These are phyloP conservation scores for Strigamia crassipes DNA, from an alignment of 2,888 invertebrate genomes.

Conservation along the genomic window DNA sequence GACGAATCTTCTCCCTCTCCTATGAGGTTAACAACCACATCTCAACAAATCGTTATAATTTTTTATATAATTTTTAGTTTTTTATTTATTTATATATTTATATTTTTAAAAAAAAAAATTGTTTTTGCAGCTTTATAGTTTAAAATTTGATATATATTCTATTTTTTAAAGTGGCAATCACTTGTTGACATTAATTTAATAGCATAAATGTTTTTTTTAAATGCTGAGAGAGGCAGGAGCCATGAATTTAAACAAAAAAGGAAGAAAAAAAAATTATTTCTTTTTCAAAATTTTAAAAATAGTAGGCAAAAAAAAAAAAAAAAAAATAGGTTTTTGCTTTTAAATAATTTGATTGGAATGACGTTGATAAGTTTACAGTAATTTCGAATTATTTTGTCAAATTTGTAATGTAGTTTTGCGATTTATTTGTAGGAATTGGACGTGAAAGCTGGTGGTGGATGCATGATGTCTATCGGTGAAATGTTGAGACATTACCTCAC, in stretches of 20 bases:
- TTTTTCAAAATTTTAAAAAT: not conserved
- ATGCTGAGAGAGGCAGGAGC: slow-evolving; percentile 46
- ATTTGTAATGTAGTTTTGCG: slow-evolving; percentile 24
- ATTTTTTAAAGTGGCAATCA: slow-evolving; percentile 20
- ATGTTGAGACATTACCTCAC: slow-evolving; percentile 89
- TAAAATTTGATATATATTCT: not conserved
- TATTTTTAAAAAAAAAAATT: not conserved
- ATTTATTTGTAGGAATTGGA: slow-evolving; percentile 76
- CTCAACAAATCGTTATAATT: not conserved
- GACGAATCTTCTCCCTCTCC: slow-evolving; percentile 47
- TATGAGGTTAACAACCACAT: slow-evolving; percentile 33
- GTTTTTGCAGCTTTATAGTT: not conserved
- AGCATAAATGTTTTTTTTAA: slow-evolving; percentile 8
- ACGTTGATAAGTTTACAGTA: not conserved
- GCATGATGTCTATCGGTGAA: slow-evolving; percentile 87
- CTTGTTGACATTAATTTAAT: slow-evolving; percentile 44
- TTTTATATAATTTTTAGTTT: not conserved
- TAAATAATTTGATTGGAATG: not conserved
- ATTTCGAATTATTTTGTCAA: not conserved
- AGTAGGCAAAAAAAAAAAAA: not conserved
- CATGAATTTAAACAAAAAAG: not conserved
- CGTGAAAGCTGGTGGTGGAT: slow-evolving; percentile 96
- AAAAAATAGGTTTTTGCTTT: slow-evolving; percentile 31
- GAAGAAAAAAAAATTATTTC: not conserved
- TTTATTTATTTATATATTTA: not conserved